Conservation (phyloP, 2,888 invertebrate species). For the Campaea margaritaria region DNA sequence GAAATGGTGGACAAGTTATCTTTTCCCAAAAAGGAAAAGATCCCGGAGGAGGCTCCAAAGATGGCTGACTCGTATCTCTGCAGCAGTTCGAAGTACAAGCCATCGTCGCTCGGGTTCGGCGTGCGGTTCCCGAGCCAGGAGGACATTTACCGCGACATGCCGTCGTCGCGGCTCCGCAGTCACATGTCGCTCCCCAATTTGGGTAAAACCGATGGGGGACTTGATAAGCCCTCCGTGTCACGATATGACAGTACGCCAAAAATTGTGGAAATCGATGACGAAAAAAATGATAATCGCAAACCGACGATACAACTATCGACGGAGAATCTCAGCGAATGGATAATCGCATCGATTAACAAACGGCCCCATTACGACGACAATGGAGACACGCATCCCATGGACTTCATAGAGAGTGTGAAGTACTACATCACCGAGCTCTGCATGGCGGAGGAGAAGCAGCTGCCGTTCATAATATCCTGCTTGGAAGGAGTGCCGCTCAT, state of each 20-base stretch:
- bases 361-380: constrained; percentile 77
- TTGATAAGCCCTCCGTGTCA: constrained; percentile 61
- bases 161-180: constrained; percentile 75
- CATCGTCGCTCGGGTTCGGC: constrained; percentile 74
- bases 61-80: constrained; percentile 62
- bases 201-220: constrained; percentile 66
- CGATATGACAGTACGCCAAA: constrained; percentile 60
- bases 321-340: constrained; percentile 75
- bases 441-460: constrained; percentile 70
- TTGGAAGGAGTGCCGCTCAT: constrained; percentile 76
- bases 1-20: constrained; percentile 82
- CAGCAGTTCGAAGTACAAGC: constrained; percentile 72
- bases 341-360: constrained; percentile 72
- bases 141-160: constrained; percentile 75
- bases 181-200: constrained; percentile 82
- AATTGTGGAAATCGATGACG: constrained; percentile 75
- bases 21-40: constrained; percentile 64
- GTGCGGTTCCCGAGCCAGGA: constrained; percentile 81
- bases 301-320: constrained; percentile 63
- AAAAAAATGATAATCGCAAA: constrained; percentile 55
- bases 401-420: constrained; percentile 75
- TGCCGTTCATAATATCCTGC: constrained; percentile 76
- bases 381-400: constrained; percentile 78
- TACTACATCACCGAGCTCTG: constrained; percentile 76
- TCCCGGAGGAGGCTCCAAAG: constrained; percentile 57